Conservation (phyloP, 2,113 vertebrate genomes). For the Rattus norvegicus region GRCr8 NC_086027.1:100943001-100943500, state of each 20-base stretch:
- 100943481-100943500: not conserved
- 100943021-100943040: not conserved
- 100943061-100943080: not conserved
- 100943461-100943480: not conserved
- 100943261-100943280: not conserved
- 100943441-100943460: not conserved
- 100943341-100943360: not conserved
- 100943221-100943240: not conserved
- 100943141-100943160: not conserved
- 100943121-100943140: not conserved
- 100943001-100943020: not conserved
- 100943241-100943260: not conserved
- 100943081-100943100: not conserved
- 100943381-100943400: too few species aligned
- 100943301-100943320: not conserved
- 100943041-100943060: not conserved
- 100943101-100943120: not conserved
- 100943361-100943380: not conserved
- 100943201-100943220: not conserved
- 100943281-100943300: too few species aligned
- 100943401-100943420: not conserved
- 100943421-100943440: not conserved
- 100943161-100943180: too few species aligned
- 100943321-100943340: not conserved
- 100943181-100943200: not conserved